Conservation (phyloP, 2,797 vertebrate genomes). For the Xenopus petersii region DNA sequence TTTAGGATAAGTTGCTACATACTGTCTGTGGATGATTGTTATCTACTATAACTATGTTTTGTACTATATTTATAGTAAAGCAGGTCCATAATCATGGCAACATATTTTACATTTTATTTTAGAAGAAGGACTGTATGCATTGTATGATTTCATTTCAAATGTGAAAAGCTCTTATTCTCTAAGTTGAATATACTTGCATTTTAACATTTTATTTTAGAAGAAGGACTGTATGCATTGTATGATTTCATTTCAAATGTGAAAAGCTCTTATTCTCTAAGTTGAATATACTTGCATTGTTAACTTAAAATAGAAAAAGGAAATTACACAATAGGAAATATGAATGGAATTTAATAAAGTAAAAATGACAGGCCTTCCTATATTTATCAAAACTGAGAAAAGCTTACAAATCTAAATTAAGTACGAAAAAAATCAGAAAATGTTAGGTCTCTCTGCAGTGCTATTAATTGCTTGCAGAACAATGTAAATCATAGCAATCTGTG, state of each 20-base stretch:
- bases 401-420: slow-evolving; percentile 64
- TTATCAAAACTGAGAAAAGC: slow-evolving; percentile 62
- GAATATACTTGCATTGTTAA: not conserved
- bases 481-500: slow-evolving; percentile 61
- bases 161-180: not conserved
- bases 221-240: no score
- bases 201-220: no score
- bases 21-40: no score
- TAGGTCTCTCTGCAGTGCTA: not conserved
- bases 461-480: slow-evolving; percentile 55
- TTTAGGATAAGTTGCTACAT: no score
- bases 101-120: no score
- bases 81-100: no score
- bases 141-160: no score
- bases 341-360: not conserved
- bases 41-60: no score
- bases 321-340: not conserved
- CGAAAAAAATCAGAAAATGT: slow-evolving; percentile 41
- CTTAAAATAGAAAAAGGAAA: not conserved
- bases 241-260: no score
- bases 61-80: no score
- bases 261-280: not conserved
- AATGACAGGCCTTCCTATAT: slow-evolving; percentile 2
- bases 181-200: not conserved
- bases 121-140: no score